These are phyloP conservation scores for Drosophila setifemur DNA, from an alignment of 1,140 invertebrate genomes.

Conservation along the genomic window DNA sequence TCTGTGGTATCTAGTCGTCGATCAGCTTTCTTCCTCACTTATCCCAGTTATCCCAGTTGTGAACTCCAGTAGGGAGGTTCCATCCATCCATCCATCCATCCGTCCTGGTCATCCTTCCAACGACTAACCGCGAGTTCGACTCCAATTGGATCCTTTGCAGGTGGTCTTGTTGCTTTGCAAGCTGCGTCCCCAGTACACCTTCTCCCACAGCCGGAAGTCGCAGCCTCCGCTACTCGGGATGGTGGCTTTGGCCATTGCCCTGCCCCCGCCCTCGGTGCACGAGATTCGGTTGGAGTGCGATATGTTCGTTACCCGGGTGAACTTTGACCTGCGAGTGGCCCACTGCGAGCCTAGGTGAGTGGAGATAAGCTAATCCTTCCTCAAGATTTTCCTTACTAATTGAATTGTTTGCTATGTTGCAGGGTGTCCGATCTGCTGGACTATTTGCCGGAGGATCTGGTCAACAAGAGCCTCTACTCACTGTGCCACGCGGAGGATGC, in stretches of 20 bases:
- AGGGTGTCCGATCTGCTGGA: slow-evolving; percentile 97
- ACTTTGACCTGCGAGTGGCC: slow-evolving; percentile 97
- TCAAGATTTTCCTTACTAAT: slow-evolving; percentile 16
- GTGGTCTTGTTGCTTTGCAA: slow-evolving; percentile 95
- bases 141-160: slow-evolving; percentile 84
- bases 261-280: slow-evolving; percentile 97
- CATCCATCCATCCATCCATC: too few species aligned
- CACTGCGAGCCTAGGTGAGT: slow-evolving; percentile 97
- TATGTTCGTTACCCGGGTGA: slow-evolving; percentile 98
- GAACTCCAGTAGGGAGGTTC: too few species aligned
- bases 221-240: slow-evolving; percentile 93
- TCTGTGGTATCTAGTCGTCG: too few species aligned
- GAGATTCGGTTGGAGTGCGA: slow-evolving; percentile 97
- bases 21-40: too few species aligned
- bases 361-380: background rate
- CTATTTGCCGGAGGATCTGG: slow-evolving; percentile 96
- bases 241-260: slow-evolving; percentile 96
- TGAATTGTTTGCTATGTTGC: fast-evolving
- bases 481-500: slow-evolving; percentile 98
- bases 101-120: background rate
- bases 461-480: slow-evolving; percentile 95
- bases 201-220: slow-evolving; percentile 93
- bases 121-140: slow-evolving; percentile 3
- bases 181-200: slow-evolving; percentile 94
- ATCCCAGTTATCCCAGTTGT: too few species aligned